Conservation (phyloP, 1,140 invertebrate genomes). For the Macrocentrus cingulum region DNA sequence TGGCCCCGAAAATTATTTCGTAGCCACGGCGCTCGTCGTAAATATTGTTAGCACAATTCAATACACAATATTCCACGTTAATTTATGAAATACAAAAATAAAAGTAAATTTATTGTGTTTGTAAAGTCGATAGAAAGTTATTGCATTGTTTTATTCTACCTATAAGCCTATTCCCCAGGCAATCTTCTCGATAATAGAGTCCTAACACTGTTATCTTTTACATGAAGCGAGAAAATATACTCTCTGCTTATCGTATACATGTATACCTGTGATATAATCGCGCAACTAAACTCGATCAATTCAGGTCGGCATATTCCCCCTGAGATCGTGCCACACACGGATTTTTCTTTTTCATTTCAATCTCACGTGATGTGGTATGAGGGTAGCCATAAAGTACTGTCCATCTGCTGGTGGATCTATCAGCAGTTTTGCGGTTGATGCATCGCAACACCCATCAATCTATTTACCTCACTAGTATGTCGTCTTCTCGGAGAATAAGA, state of each 20-base stretch:
- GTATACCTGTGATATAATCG: conserved; percentile 29
- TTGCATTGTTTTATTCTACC: conserved; percentile 26
- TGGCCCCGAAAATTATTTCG: conserved; percentile 22
- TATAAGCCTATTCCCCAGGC: conserved; percentile 33
- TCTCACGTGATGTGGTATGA: background rate
- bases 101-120: too few species aligned
- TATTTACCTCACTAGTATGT: background rate
- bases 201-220: conserved; percentile 34
- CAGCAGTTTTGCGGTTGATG: background rate
- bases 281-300: conserved; percentile 31
- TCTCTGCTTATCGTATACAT: conserved; percentile 11
- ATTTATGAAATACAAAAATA: too few species aligned
- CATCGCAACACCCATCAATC: background rate
- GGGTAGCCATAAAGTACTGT: background rate
- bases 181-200: conserved; percentile 34
- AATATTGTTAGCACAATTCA: too few species aligned
- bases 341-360: conserved; percentile 1
- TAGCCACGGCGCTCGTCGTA: conserved; percentile 13
- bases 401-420: background rate
- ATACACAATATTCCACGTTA: too few species aligned
- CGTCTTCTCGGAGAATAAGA: conserved; percentile 3
- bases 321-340: conserved; percentile 20
- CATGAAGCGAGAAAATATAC: conserved; percentile 18
- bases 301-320: conserved; percentile 21
- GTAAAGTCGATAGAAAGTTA: conserved; percentile 24